A percentile compares a stretch with the other conserved stretches of the same genome.
phyloP scores from a whole-genome alignment of 2,797 vertebrate species.

The Thaleichthys pacificus region DNA sequence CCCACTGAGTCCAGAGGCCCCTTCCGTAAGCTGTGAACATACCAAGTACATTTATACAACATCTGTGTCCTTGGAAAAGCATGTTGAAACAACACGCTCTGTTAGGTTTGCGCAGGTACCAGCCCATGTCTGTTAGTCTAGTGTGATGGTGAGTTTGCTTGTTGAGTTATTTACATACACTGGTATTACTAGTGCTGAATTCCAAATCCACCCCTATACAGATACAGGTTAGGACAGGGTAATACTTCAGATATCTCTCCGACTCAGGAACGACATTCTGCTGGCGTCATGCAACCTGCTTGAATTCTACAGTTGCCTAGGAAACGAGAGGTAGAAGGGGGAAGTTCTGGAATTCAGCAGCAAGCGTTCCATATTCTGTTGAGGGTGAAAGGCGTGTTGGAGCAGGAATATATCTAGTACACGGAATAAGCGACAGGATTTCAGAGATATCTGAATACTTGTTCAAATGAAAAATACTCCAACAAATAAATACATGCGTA shows the following conservation, averaged over 20 bases:
- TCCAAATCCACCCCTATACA: slow-evolving; percentile 1
- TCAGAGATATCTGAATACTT: neutral
- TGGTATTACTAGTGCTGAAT: neutral
- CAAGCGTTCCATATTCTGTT: neutral
- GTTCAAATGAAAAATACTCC: neutral
- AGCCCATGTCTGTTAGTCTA: neutral
- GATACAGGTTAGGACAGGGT: neutral
- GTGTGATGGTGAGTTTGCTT: neutral
- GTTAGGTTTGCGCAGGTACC: slow-evolving; percentile 14
- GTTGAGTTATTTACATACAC: neutral
- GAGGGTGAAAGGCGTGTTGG: neutral
- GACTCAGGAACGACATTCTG: neutral
- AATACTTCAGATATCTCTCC: neutral
- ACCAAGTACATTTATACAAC: slow-evolving; percentile 55
- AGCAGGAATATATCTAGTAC: no score
- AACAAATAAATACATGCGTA: neutral
- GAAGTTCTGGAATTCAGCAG: neutral
- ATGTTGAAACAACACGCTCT: slow-evolving; percentile 25
- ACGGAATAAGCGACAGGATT: neutral
- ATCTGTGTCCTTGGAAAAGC: slow-evolving; percentile 49
- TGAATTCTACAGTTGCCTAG: neutral
- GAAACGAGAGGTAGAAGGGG: neutral
- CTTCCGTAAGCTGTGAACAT: slow-evolving; percentile 33
- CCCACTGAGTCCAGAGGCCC: slow-evolving; percentile 58
- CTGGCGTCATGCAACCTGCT: neutral